Conservation (phyloP, 1,140 invertebrate species). For the Brachionus sp. region DNA sequence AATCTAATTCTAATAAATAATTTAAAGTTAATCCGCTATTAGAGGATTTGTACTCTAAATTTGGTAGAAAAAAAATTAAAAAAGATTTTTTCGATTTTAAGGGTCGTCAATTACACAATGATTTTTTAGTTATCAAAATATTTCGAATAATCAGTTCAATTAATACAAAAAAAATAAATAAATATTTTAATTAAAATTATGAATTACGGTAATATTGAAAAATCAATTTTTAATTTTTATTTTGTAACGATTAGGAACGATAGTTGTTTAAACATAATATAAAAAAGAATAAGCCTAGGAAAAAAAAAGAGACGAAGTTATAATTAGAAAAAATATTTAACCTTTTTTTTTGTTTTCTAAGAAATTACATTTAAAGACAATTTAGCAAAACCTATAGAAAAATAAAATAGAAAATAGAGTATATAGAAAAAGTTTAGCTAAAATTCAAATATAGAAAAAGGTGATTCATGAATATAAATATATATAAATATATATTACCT, state of each 20-base stretch:
- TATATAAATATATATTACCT: neutral
- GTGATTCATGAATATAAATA: constrained; percentile 17
- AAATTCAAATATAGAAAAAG: constrained; percentile 1
- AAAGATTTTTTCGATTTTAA: neutral
- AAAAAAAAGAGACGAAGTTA: neutral
- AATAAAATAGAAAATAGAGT: neutral
- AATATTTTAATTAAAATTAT: neutral
- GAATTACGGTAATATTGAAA: neutral
- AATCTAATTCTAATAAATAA: neutral
- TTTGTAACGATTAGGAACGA: neutral
- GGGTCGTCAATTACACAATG: neutral
- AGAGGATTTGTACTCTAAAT: neutral
- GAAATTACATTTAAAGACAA: neutral
- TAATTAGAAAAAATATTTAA: neutral
- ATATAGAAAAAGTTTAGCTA: neutral
- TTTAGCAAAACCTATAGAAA: constrained; percentile 3
- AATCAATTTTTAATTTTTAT: neutral
- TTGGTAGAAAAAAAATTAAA: neutral
- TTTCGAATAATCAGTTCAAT: neutral
- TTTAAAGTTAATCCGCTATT: neutral
- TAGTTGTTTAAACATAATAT: neutral
- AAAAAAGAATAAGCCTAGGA: neutral
- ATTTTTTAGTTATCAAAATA: neutral
- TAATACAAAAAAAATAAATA: neutral
- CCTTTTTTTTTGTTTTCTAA: neutral